Base-by-base conservation (phyloP, 2,888 invertebrate species). In the Ecliptopera silaceata region DNA sequence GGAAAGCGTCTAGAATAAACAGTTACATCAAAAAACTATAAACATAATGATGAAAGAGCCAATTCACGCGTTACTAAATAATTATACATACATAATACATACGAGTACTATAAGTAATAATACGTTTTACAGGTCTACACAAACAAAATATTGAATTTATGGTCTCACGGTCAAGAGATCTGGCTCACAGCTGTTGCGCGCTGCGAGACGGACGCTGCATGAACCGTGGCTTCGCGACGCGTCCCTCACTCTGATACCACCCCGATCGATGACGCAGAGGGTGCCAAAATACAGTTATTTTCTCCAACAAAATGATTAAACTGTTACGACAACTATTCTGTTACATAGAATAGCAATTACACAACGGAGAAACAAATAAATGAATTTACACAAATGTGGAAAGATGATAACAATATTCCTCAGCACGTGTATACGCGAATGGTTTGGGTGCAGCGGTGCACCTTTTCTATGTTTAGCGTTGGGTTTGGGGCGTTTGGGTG, bases 131-230 rank as follows among this genome's bases (percentile, higher is more conserved):
- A 54, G 32, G 61, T 54, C 59, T 61, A 61, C 56, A 64, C 59
- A 72, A 63, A 74, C 71, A 76, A 36, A 46, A 75, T 68, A 76
- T 74, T 71, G 72, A 75, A 71, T 69, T 71, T 77, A 76, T 80
- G 77, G 75, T 86, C 90, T 89, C 89, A 91, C 90, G 86, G 87
- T 88, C 81, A 88, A 87, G 69, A 77, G 82, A 84, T 80, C 80
- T 79, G 79, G 80, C 74, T 77, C 82, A 81, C 88, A 88, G 88
- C 84, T 86, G 88, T 84, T 86, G 86, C 81, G 80, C 77, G 80
- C 68, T 73, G 80, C 76, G 80, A 78, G 79, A 82, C 74, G 75
- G 80, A 77, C 79, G 82, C 74, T 74, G 79, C 79, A 74, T 63
- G 70, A 71, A 61, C 51, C 62, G 73, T 50, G 75, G 61, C 73